These are phyloP conservation scores for Trididemnum clinides DNA, from an alignment of 23 tunicate genomes.

Conservation along the genomic window DNA sequence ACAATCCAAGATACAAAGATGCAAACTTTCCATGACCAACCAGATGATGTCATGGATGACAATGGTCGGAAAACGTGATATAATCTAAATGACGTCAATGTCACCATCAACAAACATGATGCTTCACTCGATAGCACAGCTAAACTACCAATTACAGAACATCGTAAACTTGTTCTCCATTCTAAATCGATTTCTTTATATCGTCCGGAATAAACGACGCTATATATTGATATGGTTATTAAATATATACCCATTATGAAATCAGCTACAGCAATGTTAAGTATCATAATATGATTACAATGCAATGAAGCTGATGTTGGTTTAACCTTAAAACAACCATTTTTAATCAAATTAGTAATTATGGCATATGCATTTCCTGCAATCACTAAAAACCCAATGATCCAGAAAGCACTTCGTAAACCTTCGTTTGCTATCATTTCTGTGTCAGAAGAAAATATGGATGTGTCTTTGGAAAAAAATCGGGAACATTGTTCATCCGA, in stretches of 20 bases:
- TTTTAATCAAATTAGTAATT: not conserved
- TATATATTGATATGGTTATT: not conserved
- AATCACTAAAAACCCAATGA: not conserved
- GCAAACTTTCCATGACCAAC: not conserved
- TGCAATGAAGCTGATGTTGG: not conserved
- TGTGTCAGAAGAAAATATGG: constrained; percentile 1
- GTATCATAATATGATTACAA: not conserved
- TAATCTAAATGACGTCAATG: not conserved
- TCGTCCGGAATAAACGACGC: not conserved
- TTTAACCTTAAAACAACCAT: not conserved
- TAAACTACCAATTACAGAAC: not conserved
- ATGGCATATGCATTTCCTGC: not conserved
- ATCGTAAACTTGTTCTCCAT: constrained; percentile 33
- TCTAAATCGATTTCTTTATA: not conserved
- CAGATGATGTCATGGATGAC: not conserved
- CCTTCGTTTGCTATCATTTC: constrained; percentile 2
- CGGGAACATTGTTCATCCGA: no score
- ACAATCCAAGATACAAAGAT: not conserved
- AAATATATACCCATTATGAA: constrained; percentile 52
- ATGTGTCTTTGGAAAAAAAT: not conserved
- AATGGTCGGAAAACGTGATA: not conserved
- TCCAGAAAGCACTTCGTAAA: not conserved
- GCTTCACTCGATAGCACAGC: constrained; percentile 30
- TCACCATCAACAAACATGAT: constrained; percentile 22
- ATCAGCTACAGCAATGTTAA: constrained; percentile 46